Percentiles rank a stretch among this genome's conserved stretches.
Evolutionary conservation across 2,113 vertebrate genomes (phyloP).

Genomic region (Vulpes lagopus): DNA sequence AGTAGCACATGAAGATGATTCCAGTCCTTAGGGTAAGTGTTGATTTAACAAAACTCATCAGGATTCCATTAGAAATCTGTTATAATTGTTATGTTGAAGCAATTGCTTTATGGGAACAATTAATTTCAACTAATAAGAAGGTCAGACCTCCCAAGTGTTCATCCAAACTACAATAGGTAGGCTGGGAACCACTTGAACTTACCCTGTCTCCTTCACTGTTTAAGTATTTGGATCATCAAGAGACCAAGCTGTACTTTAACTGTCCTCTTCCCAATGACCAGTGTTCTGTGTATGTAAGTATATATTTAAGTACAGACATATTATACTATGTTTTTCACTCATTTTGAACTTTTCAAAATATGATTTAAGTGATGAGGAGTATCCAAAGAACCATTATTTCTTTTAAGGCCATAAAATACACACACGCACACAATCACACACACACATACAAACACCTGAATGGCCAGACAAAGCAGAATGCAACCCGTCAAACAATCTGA

Average conservation of each 20-base stretch:
- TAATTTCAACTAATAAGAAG: conserved; percentile 62
- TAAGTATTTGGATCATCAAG: neutral
- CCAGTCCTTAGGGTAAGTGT: neutral
- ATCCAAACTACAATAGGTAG: neutral
- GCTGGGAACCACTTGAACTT: neutral
- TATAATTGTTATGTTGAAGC: conserved; percentile 30
- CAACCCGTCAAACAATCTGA: neutral
- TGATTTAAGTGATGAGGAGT: neutral
- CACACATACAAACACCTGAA: neutral
- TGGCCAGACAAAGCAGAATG: neutral
- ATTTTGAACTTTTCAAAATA: conserved; percentile 40
- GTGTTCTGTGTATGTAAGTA: neutral
- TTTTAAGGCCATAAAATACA: conserved; percentile 30
- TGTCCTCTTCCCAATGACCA: neutral
- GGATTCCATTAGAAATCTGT: conserved; percentile 43
- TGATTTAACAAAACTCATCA: conserved; percentile 62
- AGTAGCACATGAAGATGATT: neutral
- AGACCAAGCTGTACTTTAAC: neutral
- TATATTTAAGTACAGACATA: neutral
- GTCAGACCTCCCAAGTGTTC: neutral
- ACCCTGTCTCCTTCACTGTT: neutral
- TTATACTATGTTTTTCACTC: neutral
- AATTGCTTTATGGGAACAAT: conserved; percentile 40
- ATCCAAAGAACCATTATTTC: neutral
- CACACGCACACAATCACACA: neutral